Evolutionary conservation across 2,797 vertebrate species (phyloP).

Genomic region (Ctenosaura bakeri): DNA sequence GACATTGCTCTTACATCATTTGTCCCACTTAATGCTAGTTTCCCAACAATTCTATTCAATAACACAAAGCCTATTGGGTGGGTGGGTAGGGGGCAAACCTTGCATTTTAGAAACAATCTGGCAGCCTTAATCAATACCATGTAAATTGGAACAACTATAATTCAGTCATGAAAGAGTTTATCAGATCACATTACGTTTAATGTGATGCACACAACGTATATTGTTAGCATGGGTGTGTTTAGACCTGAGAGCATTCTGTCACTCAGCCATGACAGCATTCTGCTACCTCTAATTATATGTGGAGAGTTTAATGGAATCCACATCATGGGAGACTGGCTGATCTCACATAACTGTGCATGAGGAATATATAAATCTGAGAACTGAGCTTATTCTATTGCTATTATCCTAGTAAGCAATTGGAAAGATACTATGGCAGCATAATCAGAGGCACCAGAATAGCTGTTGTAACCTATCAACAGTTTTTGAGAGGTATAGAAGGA

Average conservation of each 20-base stretch:
- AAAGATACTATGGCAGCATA: slow-evolving; percentile 19
- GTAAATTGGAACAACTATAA: slow-evolving; percentile 21
- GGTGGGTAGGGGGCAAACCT: not conserved
- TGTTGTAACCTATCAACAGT: not conserved
- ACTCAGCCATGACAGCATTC: slow-evolving; percentile 38
- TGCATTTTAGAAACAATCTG: not conserved
- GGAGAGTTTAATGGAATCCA: slow-evolving; percentile 52
- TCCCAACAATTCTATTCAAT: slow-evolving; percentile 34
- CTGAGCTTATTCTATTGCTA: not conserved
- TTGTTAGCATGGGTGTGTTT: slow-evolving; percentile 19
- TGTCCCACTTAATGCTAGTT: slow-evolving; percentile 28
- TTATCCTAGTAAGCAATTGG: slow-evolving; percentile 3
- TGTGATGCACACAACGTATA: slow-evolving; percentile 46
- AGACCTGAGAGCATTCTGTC: slow-evolving; percentile 35
- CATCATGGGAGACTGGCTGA: slow-evolving; percentile 33
- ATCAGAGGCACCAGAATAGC: slow-evolving; percentile 20
- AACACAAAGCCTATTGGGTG: not conserved
- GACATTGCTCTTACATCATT: slow-evolving; percentile 13
- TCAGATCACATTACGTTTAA: slow-evolving; percentile 37
- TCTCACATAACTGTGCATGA: slow-evolving; percentile 34
- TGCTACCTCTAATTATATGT: slow-evolving; percentile 60
- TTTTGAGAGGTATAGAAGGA: slow-evolving; percentile 11
- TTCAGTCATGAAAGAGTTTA: slow-evolving; percentile 28
- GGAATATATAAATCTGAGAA: slow-evolving; percentile 41
- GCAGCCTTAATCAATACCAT: slow-evolving; percentile 25